phyloP scores from a whole-genome alignment of 2,797 vertebrate genomes.

The Hemitrygon akajei region DNA sequence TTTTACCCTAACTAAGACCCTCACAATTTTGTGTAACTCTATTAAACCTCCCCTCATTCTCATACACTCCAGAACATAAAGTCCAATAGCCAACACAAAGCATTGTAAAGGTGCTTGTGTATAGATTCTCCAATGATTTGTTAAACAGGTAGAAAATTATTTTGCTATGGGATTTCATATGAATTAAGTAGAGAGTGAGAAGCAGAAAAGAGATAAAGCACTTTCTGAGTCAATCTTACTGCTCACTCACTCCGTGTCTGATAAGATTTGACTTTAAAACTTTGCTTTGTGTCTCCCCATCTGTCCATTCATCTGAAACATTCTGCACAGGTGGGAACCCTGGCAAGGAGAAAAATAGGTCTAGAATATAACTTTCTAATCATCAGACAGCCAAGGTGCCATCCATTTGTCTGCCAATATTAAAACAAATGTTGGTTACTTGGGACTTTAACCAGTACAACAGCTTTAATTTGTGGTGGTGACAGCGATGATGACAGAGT shows the following conservation, averaged over 20 bases:
- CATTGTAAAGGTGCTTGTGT: not conserved
- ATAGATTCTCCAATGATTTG: not conserved
- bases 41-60: too few species aligned
- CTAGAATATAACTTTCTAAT: not conserved
- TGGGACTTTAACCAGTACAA: not conserved
- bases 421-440: constrained; percentile 9
- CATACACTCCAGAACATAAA: too few species aligned
- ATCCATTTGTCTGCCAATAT: not conserved
- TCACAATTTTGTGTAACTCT: too few species aligned
- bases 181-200: not conserved
- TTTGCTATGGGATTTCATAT: not conserved
- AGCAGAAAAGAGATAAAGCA: not conserved
- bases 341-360: not conserved
- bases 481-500: not conserved
- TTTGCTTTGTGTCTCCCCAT: not conserved
- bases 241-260: not conserved
- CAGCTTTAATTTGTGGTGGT: not conserved
- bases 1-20: too few species aligned
- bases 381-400: not conserved
- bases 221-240: not conserved
- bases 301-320: not conserved
- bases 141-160: not conserved
- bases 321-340: not conserved
- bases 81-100: too few species aligned
- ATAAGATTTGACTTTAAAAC: not conserved